Evolutionary conservation across 2,888 invertebrate species (phyloP), one percentile per base, ranked within the genome.

Genomic region (Matsumyia berberina): DNA sequence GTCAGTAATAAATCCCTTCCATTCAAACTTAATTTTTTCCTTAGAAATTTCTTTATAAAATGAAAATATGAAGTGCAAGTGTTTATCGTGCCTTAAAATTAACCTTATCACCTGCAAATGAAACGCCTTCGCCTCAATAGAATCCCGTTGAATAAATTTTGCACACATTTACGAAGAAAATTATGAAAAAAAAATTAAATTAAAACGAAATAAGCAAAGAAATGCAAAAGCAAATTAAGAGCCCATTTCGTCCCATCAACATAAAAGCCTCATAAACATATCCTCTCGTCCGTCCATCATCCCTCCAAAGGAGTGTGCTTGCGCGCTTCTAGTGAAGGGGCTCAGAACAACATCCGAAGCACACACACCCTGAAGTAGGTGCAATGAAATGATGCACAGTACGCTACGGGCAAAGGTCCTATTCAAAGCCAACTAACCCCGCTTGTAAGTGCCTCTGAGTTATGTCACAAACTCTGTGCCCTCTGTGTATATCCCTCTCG

Each of bases 341-440:
- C 57, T 76, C 58, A 64, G 51, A 77, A 67, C 70, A 80, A 86
- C 70, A 85, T 86, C 70, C 73, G 58, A 82, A 76, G 69, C 57
- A 60, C 4, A 24, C 24, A 24, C 62, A 55, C 58, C 73, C 33
- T 81, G 62, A 86, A 87, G 86, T 87, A 86, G 87, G 87, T 86
- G 86, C 86, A 87, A 86, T 81, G 78, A 78, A 83, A 83, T 66
- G 66, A 77, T 78, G 77, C 78, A 77, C 64, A 57, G 46, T 55
- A 44, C 29, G 62, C 64, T 60, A 44, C 31, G 66, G 79, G 85
- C 76, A 67, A 76, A 73, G 58, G 72, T 73, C 58, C 80, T 77
- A 85, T 86, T 86, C 86, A 85, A 66, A 86, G 73, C 77, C 73
- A 85, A 81, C 86, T 86, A 77, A 85, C 85, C 69, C 39, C 51